A percentile compares a stretch with the other conserved stretches of the same genome.
Evolutionary conservation across 2,797 vertebrate genomes (phyloP).

Genomic region (Sebastes baramenuke): DNA sequence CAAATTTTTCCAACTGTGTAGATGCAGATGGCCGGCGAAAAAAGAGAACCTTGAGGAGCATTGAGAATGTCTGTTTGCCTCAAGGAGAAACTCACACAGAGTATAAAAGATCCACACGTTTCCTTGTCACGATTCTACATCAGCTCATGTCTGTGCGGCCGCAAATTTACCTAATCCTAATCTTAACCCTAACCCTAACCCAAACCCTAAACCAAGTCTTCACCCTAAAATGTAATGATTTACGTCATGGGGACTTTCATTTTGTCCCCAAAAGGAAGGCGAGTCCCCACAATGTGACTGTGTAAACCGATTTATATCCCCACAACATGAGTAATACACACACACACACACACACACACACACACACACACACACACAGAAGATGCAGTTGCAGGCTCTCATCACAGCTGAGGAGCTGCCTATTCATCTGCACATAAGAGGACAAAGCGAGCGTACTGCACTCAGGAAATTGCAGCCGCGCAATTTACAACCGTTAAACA

Average conservation of each 20-base stretch:
- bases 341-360: conserved; percentile 23
- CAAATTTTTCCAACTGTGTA: too few species aligned
- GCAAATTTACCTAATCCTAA: too few species aligned
- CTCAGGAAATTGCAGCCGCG: conserved; percentile 76
- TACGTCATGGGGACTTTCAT: neutral
- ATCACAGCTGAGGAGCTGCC: conserved; percentile 82
- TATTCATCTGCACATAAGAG: conserved; percentile 83
- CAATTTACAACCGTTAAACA: conserved; percentile 75
- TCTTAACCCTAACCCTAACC: accelerated
- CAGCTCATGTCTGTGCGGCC: too few species aligned
- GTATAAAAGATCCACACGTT: too few species aligned
- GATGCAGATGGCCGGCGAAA: too few species aligned
- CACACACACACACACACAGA: conserved; percentile 11
- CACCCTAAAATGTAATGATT: neutral
- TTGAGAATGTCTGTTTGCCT: accelerated
- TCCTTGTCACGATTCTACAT: too few species aligned
- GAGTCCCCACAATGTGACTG: neutral
- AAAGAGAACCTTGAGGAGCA: too few species aligned
- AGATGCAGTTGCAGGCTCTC: conserved; percentile 71
- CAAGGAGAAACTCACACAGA: too few species aligned
- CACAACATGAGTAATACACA: neutral
- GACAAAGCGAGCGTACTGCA: conserved; percentile 76
- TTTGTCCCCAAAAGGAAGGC: neutral
- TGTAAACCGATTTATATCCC: neutral
- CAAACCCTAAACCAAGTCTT: neutral